These are phyloP conservation scores for Crossaster papposus DNA, from an alignment of 53 echinoderm and acorn worm species.

Conservation along the genomic window DNA sequence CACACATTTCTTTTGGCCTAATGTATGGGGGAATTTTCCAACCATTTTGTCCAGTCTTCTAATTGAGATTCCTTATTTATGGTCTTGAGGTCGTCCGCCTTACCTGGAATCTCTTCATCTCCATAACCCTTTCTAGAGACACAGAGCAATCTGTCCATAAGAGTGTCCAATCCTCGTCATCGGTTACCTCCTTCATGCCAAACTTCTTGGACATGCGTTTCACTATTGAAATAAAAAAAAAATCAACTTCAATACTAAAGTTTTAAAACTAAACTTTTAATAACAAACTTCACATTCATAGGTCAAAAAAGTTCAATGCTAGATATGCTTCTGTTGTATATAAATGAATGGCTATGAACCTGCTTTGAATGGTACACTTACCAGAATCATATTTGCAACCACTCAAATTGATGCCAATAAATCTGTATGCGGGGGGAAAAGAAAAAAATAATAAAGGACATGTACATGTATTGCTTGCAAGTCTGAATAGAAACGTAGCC, in stretches of 20 bases:
- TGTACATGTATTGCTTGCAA: not conserved
- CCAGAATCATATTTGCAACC: constrained; percentile 98
- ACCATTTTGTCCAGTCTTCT: too few species aligned
- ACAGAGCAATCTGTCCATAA: constrained; percentile 99
- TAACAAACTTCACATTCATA: not conserved
- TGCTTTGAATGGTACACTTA: constrained; percentile 60
- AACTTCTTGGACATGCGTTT: constrained; percentile 88
- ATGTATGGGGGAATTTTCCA: too few species aligned
- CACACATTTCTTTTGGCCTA: too few species aligned
- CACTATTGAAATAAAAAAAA: constrained; percentile 53
- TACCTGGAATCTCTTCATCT: constrained; percentile 98
- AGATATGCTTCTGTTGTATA: too few species aligned
- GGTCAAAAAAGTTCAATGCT: too few species aligned
- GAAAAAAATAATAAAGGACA: not conserved
- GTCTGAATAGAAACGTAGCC: too few species aligned
- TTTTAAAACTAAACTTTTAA: not conserved
- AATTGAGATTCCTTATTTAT: too few species aligned
- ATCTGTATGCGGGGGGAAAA: constrained; percentile 60
- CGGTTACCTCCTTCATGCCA: constrained; percentile 98
- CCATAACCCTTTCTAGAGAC: constrained; percentile 93
- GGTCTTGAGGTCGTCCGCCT: not conserved
- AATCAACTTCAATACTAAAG: not conserved
- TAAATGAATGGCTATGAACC: too few species aligned
- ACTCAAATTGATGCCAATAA: constrained; percentile 88
- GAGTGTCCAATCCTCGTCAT: constrained; percentile 98